Conservation (phyloP, 1,140 invertebrate genomes). For the Aphidius gifuensis region DNA sequence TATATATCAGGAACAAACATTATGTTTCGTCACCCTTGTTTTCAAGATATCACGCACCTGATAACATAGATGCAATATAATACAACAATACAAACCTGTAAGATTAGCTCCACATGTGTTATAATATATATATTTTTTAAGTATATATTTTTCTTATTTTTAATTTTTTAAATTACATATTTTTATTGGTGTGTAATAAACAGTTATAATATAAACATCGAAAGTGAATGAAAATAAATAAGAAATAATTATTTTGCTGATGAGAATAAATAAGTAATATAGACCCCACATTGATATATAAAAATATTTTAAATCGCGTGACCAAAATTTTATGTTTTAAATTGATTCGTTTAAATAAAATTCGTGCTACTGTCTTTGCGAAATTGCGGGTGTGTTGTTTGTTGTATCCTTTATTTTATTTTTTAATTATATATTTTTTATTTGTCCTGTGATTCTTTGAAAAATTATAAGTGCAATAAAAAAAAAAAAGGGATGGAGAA, state of each 20-base stretch:
- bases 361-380: slow-evolving; percentile 26
- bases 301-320: slow-evolving; percentile 2
- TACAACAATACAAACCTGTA: too few relatives aligned
- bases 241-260: too few relatives aligned
- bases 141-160: too few relatives aligned
- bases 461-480: not conserved
- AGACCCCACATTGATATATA: too few relatives aligned
- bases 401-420: not conserved
- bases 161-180: too few relatives aligned
- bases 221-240: too few relatives aligned
- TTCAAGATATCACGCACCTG: not conserved
- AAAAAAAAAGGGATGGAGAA: not conserved
- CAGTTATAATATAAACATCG: too few relatives aligned
- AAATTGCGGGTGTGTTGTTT: not conserved
- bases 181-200: too few relatives aligned
- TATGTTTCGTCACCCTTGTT: slow-evolving; percentile 11
- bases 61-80: too few relatives aligned
- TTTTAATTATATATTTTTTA: not conserved
- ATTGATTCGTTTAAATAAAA: slow-evolving; percentile 31
- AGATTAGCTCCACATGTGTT: too few relatives aligned
- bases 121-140: too few relatives aligned
- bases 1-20: slow-evolving; percentile 17
- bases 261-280: too few relatives aligned
- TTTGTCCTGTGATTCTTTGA: not conserved
- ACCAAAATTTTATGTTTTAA: slow-evolving; percentile 6